These are phyloP conservation scores for Euplagia quadripunctaria DNA, from an alignment of 2,888 invertebrate genomes.

Conservation along the genomic window DNA sequence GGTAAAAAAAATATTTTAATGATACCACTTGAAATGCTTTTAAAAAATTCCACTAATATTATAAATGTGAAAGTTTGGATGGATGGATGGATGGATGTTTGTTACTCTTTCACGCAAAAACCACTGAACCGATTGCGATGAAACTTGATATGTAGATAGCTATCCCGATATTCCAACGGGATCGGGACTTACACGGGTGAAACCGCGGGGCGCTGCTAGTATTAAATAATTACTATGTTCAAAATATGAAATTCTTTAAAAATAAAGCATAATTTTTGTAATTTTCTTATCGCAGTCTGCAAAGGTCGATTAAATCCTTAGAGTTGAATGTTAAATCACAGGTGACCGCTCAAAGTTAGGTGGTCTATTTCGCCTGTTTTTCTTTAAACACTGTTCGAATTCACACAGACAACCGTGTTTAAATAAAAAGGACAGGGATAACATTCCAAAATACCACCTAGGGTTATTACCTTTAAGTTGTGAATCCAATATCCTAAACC, in stretches of 20 bases:
- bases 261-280: background rate
- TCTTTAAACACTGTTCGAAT: background rate
- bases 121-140: too few species aligned
- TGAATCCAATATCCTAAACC: background rate
- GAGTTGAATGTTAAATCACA: background rate
- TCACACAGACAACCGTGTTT: too few species aligned
- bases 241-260: too few species aligned
- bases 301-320: background rate
- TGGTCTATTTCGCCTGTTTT: too few species aligned
- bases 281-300: background rate
- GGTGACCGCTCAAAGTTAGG: too few species aligned
- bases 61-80: too few species aligned
- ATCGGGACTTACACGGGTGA: too few species aligned
- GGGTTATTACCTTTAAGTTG: conserved; percentile 1
- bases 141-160: too few species aligned
- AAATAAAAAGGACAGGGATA: background rate
- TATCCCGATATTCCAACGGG: too few species aligned
- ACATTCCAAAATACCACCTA: background rate
- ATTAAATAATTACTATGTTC: background rate
- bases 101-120: too few species aligned
- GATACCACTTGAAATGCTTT: background rate
- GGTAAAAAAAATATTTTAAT: background rate
- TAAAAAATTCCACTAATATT: background rate
- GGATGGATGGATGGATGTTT: too few species aligned
- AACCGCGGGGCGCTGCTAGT: too few species aligned